These are phyloP conservation scores for Cebus imitator DNA, from an alignment of 2,113 vertebrate genomes.

Conservation along the genomic window DNA sequence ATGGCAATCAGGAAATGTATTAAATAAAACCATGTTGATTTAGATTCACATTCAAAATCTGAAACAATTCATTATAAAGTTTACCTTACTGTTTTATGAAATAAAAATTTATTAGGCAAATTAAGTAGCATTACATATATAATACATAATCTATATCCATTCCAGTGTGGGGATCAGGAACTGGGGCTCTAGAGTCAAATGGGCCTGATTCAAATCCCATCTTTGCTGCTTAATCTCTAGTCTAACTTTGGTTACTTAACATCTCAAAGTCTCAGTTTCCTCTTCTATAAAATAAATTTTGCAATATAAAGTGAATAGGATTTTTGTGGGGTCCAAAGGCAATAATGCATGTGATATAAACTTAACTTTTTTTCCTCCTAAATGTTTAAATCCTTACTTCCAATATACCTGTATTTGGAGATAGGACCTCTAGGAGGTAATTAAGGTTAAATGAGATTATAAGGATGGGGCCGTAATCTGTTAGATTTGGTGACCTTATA, in stretches of 20 bases:
- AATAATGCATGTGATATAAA: neutral
- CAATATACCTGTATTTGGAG: neutral
- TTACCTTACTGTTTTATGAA: slow-evolving; percentile 32
- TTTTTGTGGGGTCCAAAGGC: neutral
- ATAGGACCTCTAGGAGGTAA: neutral
- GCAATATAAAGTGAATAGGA: neutral
- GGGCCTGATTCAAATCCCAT: neutral
- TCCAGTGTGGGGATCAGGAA: neutral
- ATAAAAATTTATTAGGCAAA: slow-evolving; percentile 30
- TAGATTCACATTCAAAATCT: slow-evolving; percentile 36
- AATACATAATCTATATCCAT: neutral
- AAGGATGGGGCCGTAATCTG: neutral
- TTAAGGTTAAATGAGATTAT: slow-evolving; percentile 14
- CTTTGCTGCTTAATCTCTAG: neutral
- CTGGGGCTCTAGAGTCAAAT: neutral
- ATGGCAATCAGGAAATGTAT: slow-evolving; percentile 32
- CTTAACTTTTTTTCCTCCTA: neutral
- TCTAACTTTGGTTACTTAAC: slow-evolving; percentile 33
- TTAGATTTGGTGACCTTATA: neutral
- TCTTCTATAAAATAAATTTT: slow-evolving; percentile 33
- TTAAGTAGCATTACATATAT: neutral
- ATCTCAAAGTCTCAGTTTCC: slow-evolving; percentile 35
- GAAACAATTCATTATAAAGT: slow-evolving; percentile 53
- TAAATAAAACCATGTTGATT: slow-evolving; percentile 32
- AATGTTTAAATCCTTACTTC: neutral